phyloP scores from a whole-genome alignment of 2,113 vertebrate species.

The Eidolon helvum region DNA sequence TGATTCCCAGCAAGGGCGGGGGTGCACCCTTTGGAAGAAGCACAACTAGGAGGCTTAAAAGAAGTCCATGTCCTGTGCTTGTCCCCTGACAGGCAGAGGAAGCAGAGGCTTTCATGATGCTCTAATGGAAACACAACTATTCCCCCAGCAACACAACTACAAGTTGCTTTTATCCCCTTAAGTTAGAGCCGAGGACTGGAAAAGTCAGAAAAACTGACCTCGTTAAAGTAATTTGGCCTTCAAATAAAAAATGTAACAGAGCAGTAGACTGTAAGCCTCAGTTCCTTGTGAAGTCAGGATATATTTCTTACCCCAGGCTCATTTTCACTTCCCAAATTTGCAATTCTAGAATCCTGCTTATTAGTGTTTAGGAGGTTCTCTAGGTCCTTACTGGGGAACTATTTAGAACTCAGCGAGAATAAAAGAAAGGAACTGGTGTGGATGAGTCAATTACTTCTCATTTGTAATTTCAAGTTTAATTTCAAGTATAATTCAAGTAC shows the following conservation, averaged over 20 bases:
- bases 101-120: background rate
- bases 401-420: background rate
- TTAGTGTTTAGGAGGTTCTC: background rate
- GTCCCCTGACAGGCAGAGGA: background rate
- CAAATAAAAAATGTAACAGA: background rate
- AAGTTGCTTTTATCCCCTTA: background rate
- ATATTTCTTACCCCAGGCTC: background rate
- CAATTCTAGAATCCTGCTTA: slow-evolving; percentile 18
- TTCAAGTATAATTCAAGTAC: background rate
- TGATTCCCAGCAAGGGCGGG: background rate
- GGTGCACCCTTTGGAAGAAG: background rate
- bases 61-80: background rate
- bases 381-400: background rate
- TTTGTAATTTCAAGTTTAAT: background rate
- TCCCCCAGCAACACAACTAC: background rate
- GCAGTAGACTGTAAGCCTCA: background rate
- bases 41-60: background rate
- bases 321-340: slow-evolving; percentile 22
- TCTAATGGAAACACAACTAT: background rate
- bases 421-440: background rate
- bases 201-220: background rate
- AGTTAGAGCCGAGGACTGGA: background rate
- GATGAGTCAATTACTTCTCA: background rate
- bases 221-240: background rate
- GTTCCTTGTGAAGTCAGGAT: background rate